These are phyloP conservation scores for Chrosomus eos DNA, from an alignment of 2,797 vertebrate genomes.

Conservation along the genomic window DNA sequence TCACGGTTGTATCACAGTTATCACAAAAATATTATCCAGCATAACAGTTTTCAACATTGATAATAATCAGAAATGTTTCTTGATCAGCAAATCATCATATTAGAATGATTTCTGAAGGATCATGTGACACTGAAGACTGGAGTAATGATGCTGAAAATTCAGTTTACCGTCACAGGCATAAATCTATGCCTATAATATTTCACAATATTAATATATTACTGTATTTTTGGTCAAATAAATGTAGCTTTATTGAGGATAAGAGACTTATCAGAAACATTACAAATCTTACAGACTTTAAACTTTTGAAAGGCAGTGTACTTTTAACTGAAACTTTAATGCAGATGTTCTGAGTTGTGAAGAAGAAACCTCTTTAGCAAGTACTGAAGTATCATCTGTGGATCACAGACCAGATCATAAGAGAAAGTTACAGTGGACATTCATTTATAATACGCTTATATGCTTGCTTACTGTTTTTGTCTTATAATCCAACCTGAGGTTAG, in stretches of 20 bases:
- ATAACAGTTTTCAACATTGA: background rate
- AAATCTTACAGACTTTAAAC: background rate
- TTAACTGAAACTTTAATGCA: background rate
- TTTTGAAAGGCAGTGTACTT: background rate
- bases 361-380: background rate
- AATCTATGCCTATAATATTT: no score
- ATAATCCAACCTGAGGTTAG: background rate
- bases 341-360: background rate
- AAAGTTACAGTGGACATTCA: background rate
- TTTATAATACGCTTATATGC: background rate
- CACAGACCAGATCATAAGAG: background rate
- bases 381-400: background rate
- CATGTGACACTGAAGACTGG: background rate
- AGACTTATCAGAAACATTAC: background rate
- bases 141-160: background rate
- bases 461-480: background rate
- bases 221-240: background rate
- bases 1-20: background rate
- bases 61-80: background rate
- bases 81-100: background rate
- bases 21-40: background rate
- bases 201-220: background rate
- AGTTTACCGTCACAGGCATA: background rate
- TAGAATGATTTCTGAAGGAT: background rate
- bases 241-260: background rate